Base-by-base conservation (phyloP, 2,888 invertebrate species). In the Norana najaformis region DNA sequence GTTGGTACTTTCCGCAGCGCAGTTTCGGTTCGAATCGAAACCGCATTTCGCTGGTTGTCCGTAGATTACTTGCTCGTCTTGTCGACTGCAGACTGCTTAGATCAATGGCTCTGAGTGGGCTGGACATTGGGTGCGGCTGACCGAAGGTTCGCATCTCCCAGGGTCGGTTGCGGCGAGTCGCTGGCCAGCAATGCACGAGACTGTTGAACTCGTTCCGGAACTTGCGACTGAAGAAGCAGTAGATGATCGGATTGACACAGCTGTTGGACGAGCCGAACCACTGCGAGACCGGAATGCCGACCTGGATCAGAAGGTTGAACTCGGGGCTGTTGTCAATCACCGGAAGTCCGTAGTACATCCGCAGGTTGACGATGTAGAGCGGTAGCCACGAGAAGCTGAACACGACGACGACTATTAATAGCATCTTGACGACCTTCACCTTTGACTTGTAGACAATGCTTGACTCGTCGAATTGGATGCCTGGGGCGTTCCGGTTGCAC, bases 341-440 rank as follows among this genome's bases (percentile, higher is more conserved):
- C 88, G 34, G 39, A 41, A 18, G n/a, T 97, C 97, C 96, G 97
- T 97, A 94, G 90, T 98, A 98, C 93, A 98, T 96, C 93, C 97
- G 96, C 0, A 98, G 97, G 94, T 97, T 97, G 94, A 98, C 97
- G 39, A 97, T 96, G 95, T 98, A 98, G 82, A 98, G 96, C 0
- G 98, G 98, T 93, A 98, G 96, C 98, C 98, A 98, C 53, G 98
- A 98, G 5, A 98, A 95, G 0, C 98, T 97, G 95, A 98, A 98
- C n/a, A 98, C 95, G 90, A 98, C 97, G 36, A 98, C 98, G 69
- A 98, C 98, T 35, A 97, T 97, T 0, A 98, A 97, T 91, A 98
- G 96, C 98, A 98, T 98, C 95, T 98, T 98, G 36, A 98, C 97
- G 88, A 98, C 98, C 95, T 98, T 98, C 83, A 98, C 97, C 95